Evolutionary conservation across 2,113 vertebrate genomes (phyloP), one percentile per base, ranked within the genome.

Genomic region (Balaeniceps rex): DNA sequence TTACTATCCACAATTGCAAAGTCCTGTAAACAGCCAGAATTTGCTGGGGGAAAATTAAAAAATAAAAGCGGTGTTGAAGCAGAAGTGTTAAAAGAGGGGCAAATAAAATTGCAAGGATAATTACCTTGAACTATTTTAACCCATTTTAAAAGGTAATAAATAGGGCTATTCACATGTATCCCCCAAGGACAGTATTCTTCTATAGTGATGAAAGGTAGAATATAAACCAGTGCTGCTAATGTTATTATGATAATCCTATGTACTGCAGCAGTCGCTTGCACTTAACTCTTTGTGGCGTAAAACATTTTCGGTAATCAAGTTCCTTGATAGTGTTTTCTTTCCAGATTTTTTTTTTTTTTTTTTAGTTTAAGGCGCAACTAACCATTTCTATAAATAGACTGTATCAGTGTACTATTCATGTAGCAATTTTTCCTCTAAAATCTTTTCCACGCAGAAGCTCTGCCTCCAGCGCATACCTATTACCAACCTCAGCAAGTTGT

Each of bases 121-220:
- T 86, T 90, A 66, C 54, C 70, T 64, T 82, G 21, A 97, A 90
- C 52, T 38, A 57, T 65, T 96, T 94, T 87, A 96, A 79, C 34
- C 5, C 19, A 47, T 72, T 93, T 90, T 54, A 92, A 94, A 97
- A 36, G 29, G 31, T 85, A 96, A 96, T 65, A 96, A 86, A 79
- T 63, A 91, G 31, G 55, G 13, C 8, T n/a, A 83, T 85, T 94
- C 52, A 57, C 14, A 63, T 29, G 5, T 77, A 85, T 88, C 46
- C 34, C 46, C 44, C 51, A 76, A 91, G 60, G 46, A 94, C 34
- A 76, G 12, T 66, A 87, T 69, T 95, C 44, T 84, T 84, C 31
- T 64, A 4, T 69, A 93, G 51, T 60, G 49, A 80, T 69, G 57
- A 90, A 90, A 83, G 51, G 18, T 46, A 80, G 42, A 91, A 26